Evolutionary conservation across 2,797 vertebrate genomes (phyloP).

Genomic region (Enteromius fasciolatus): DNA sequence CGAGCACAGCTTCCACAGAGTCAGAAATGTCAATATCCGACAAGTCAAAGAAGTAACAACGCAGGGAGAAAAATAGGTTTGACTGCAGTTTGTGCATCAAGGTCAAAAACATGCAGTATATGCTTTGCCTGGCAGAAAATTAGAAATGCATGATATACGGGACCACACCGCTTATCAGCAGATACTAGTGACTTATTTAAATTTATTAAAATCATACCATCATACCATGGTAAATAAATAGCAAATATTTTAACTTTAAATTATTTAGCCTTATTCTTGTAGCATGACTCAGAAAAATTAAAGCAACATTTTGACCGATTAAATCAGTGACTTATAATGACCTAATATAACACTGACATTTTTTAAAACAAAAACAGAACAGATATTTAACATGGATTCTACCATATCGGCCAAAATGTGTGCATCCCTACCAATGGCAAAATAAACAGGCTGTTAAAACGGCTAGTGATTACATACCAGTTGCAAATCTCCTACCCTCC

Average conservation of each 20-base stretch:
- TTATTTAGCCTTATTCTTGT: neutral
- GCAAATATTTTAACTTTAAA: neutral
- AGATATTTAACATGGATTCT: neutral
- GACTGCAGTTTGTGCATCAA: slow-evolving; percentile 33
- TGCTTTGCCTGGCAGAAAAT: neutral
- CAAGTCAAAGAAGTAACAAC: slow-evolving; percentile 47
- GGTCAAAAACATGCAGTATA: slow-evolving; percentile 34
- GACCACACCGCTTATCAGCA: neutral
- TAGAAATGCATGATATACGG: neutral
- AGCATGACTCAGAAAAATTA: neutral
- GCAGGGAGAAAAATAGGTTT: neutral
- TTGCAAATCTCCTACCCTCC: slow-evolving; percentile 12
- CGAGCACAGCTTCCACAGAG: slow-evolving; percentile 29
- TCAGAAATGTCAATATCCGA: slow-evolving; percentile 40
- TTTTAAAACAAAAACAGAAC: neutral
- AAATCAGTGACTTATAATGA: neutral
- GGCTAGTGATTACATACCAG: slow-evolving; percentile 12
- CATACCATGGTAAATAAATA: neutral
- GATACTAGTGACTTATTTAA: neutral
- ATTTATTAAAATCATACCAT: neutral
- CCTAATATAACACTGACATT: neutral
- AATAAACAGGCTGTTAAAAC: neutral
- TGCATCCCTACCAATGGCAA: neutral
- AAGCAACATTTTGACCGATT: neutral
- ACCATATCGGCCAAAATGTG: neutral